Evolutionary conservation across 1,140 invertebrate species (phyloP).

Genomic region (Drosophila malerkotliana): DNA sequence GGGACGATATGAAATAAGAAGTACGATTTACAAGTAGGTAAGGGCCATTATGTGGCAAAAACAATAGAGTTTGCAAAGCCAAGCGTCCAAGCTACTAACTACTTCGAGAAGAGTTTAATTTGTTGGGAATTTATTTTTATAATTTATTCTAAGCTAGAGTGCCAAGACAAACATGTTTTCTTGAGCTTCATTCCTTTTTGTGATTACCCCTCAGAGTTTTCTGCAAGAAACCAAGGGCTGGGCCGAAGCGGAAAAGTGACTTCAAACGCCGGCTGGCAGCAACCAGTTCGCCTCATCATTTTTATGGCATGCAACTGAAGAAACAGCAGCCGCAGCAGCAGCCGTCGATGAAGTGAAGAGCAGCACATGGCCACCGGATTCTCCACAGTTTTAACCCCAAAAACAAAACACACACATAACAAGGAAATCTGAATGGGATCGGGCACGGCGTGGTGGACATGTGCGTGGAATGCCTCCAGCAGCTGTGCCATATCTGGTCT

Average conservation of each 20-base stretch:
- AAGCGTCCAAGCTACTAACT: too few relatives aligned
- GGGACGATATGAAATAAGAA: neutral
- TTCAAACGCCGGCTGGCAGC: conserved; percentile 31
- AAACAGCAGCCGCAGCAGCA: conserved; percentile 25
- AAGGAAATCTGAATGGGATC: conserved; percentile 48
- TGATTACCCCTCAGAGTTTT: conserved; percentile 1
- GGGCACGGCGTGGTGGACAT: conserved; percentile 53
- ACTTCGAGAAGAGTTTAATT: neutral
- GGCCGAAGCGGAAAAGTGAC: neutral
- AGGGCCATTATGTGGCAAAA: neutral
- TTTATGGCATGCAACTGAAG: conserved; percentile 56
- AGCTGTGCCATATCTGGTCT: conserved; percentile 57
- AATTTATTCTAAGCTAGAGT: neutral
- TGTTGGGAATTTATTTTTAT: neutral
- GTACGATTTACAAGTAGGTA: neutral
- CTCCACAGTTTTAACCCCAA: conserved; percentile 61
- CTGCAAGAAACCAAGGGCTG: neutral
- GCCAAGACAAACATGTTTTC: neutral
- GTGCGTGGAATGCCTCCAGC: conserved; percentile 71
- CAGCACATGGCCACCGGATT: conserved; percentile 64
- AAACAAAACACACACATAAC: conserved; percentile 4
- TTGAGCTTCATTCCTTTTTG: neutral
- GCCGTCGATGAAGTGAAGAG: conserved; percentile 35
- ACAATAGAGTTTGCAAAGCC: neutral
- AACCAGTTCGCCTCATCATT: conserved; percentile 73